Conservation (phyloP, 2,113 vertebrate species). For the Bucco capensis region DNA sequence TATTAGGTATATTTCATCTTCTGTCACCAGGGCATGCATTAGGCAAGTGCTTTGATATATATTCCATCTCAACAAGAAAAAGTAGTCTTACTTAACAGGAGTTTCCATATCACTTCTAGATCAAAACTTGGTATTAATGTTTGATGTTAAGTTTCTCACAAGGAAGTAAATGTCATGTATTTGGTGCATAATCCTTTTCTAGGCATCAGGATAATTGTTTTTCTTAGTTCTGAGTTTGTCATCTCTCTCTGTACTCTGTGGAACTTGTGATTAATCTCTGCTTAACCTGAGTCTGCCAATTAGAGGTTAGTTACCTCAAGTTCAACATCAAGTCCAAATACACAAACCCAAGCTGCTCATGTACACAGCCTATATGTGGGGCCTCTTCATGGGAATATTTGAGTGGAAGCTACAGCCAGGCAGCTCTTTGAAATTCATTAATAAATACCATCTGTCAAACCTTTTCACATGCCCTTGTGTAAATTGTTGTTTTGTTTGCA, state of each 20-base stretch:
- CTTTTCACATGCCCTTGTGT: neutral
- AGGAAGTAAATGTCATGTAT: neutral
- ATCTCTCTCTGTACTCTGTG: neutral
- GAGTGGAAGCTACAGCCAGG: neutral
- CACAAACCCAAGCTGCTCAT: fast-evolving
- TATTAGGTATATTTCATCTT: neutral
- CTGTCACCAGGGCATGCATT: neutral
- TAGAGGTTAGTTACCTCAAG: neutral
- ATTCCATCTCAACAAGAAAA: neutral
- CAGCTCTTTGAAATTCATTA: constrained; percentile 2
- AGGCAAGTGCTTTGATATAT: neutral
- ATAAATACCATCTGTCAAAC: constrained; percentile 23
- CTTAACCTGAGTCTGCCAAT: neutral
- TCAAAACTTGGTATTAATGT: neutral
- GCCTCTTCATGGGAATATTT: neutral
- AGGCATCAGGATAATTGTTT: neutral
- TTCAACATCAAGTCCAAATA: neutral
- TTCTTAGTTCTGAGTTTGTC: neutral
- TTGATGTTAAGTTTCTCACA: neutral
- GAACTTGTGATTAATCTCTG: neutral
- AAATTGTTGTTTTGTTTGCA: constrained; percentile 32
- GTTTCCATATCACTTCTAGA: neutral
- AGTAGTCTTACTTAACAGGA: neutral
- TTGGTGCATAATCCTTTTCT: neutral
- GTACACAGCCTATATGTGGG: neutral